Conservation (phyloP, 2,797 vertebrate genomes). For the Acropternis orthonyx region DNA sequence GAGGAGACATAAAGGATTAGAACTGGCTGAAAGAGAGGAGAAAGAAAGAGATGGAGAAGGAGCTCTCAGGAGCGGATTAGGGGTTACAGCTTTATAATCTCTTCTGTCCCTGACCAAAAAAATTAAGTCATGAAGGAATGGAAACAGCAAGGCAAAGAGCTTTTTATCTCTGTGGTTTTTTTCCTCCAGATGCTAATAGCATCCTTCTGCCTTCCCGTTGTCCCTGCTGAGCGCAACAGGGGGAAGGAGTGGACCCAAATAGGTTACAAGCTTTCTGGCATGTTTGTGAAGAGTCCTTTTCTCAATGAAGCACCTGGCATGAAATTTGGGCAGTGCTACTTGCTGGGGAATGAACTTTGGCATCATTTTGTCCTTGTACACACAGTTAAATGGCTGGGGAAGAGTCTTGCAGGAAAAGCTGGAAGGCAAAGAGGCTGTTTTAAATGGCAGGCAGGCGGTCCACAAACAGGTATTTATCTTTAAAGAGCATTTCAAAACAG, state of each 20-base stretch:
- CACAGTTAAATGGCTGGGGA: not conserved
- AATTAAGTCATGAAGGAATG: constrained; percentile 2
- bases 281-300: not conserved
- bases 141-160: constrained; percentile 29
- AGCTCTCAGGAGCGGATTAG: constrained; percentile 14
- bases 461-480: constrained; percentile 34
- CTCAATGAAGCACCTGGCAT: not conserved
- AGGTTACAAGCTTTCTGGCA: not conserved
- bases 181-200: not conserved
- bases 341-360: not conserved
- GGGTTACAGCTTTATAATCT: constrained; percentile 51
- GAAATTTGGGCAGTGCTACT: not conserved
- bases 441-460: constrained; percentile 2
- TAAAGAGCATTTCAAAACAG: constrained; percentile 14
- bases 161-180: constrained; percentile 13
- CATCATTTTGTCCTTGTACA: not conserved
- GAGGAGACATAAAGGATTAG: constrained; percentile 59
- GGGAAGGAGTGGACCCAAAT: not conserved
- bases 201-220: not conserved
- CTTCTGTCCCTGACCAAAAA: not conserved
- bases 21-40: constrained; percentile 41
- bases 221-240: not conserved
- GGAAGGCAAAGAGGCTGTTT: not conserved
- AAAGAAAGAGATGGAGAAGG: constrained; percentile 54
- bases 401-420: not conserved